Percentiles rank a stretch among this genome's conserved stretches.
Conservation (phyloP, 2,797 vertebrate genomes). For the Chelidonichthys spinosus region DNA sequence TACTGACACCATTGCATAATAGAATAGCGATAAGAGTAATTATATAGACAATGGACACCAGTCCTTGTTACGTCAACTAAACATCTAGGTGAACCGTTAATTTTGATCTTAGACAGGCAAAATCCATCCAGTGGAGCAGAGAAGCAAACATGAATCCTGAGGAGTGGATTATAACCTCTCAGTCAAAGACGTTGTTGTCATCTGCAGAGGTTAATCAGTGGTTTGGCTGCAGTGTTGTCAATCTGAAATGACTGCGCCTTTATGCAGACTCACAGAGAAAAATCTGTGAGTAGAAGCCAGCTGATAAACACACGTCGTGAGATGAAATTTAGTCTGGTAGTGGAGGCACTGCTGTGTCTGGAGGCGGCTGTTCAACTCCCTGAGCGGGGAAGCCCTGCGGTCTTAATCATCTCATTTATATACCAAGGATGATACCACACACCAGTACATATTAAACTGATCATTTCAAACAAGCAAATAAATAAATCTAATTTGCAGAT, state of each 20-base stretch:
- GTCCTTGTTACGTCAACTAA: too few species aligned
- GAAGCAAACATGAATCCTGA: conserved; percentile 3
- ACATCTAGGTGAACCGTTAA: not conserved
- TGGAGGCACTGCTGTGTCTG: conserved; percentile 70
- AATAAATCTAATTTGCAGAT: conserved; percentile 60
- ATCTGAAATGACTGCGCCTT: conserved; percentile 25
- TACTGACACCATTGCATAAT: too few species aligned
- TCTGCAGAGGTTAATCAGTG: conserved; percentile 23
- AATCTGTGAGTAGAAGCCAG: conserved; percentile 52
- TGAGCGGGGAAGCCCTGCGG: conserved; percentile 80
- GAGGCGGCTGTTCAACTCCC: conserved; percentile 78
- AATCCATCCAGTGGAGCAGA: not conserved
- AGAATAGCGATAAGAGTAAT: too few species aligned
- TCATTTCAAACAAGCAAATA: conserved; percentile 58
- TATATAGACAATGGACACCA: too few species aligned
- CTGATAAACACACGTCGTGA: conserved; percentile 75
- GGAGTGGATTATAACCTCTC: not conserved
- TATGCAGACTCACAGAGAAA: conserved; percentile 76
- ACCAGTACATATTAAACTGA: conserved; percentile 56
- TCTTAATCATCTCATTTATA: conserved; percentile 84
- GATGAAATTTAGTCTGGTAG: conserved; percentile 76
- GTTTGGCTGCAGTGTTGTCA: not conserved
- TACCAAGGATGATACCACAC: conserved; percentile 60
- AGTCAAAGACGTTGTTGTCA: not conserved
- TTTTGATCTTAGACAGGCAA: not conserved